These are phyloP conservation scores for Peromyscus leucopus DNA, from an alignment of 2,113 vertebrate genomes.

Conservation along the genomic window DNA sequence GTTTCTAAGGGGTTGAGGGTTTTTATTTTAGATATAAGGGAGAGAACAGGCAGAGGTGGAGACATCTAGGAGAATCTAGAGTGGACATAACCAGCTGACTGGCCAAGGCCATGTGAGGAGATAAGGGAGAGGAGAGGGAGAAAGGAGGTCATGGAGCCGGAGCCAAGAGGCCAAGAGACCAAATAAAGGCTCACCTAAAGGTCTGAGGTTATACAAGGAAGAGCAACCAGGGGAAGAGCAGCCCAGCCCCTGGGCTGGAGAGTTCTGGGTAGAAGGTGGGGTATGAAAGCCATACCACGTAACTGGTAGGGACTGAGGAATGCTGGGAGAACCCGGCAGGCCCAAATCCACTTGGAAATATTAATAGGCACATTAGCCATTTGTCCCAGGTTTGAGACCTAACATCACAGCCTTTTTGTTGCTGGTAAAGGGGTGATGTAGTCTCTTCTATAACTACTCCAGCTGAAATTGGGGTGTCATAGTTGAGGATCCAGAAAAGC, in stretches of 20 bases:
- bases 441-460: not conserved
- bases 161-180: not conserved
- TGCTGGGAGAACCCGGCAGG: not conserved
- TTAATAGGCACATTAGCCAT: not conserved
- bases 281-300: not conserved
- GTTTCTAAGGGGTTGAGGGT: not conserved
- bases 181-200: not conserved
- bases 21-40: not conserved
- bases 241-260: not conserved
- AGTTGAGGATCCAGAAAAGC: too few relatives aligned
- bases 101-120: not conserved
- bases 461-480: too few relatives aligned
- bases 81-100: not conserved
- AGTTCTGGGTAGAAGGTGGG: not conserved
- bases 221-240: not conserved
- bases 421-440: not conserved
- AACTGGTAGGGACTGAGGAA: not conserved
- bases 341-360: not conserved
- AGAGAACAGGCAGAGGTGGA: not conserved
- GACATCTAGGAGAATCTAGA: not conserved
- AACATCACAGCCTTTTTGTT: not conserved
- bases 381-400: not conserved
- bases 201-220: not conserved
- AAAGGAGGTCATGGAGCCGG: not conserved
- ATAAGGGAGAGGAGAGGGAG: not conserved